phyloP scores from a whole-genome alignment of 2,888 invertebrate genomes.

The Xestia c-nigrum region DNA sequence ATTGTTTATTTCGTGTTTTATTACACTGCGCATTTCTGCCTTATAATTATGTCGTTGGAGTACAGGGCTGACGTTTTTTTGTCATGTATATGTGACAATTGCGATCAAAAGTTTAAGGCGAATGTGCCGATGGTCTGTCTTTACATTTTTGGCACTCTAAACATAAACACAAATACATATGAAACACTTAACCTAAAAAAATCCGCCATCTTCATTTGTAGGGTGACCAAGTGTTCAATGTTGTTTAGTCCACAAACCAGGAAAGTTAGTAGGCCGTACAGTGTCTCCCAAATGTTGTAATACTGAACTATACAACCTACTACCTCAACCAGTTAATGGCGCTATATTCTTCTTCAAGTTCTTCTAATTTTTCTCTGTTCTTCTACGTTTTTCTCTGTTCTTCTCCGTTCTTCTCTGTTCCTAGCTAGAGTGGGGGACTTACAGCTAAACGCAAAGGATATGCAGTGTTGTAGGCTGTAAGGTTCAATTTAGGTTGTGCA shows the following conservation, averaged over 20 bases:
- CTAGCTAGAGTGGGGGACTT: not conserved
- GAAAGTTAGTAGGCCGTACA: constrained; percentile 99
- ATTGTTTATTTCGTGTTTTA: no score
- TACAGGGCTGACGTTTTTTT: no score
- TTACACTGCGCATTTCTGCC: no score
- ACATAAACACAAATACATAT: not conserved
- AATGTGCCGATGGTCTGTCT: fast-evolving
- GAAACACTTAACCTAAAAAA: not conserved
- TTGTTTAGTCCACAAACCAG: constrained; percentile 89
- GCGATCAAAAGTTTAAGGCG: not conserved
- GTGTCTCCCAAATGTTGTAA: constrained; percentile 96
- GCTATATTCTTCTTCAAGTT: constrained; percentile 41
- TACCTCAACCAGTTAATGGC: constrained; percentile 96
- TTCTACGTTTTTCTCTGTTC: no score
- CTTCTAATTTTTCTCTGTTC: constrained; percentile 44
- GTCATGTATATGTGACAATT: no score
- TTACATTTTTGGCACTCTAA: not conserved
- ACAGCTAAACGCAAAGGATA: not conserved
- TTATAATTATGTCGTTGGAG: no score
- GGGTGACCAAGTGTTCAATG: constrained; percentile 19
- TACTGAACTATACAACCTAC: constrained; percentile 99
- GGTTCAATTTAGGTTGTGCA: no score
- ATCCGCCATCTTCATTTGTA: not conserved
- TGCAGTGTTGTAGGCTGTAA: not conserved
- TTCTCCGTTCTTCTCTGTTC: constrained; percentile 18